Percentiles rank a stretch among this genome's conserved stretches.
phyloP scores from a whole-genome alignment of 1,140 invertebrate genomes.

The Magallana angulata region DNA sequence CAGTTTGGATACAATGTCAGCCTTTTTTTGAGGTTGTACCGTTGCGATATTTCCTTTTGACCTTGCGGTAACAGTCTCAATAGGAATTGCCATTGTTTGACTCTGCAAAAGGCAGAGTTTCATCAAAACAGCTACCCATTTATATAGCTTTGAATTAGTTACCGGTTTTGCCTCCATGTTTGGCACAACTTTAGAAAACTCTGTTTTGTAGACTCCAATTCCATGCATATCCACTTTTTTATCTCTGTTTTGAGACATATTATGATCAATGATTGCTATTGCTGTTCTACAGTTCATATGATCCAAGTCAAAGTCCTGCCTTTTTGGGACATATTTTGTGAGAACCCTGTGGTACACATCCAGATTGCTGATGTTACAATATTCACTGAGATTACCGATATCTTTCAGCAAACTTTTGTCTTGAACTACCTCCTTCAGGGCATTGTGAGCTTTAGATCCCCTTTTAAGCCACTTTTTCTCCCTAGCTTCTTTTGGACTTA shows the following conservation, averaged over 20 bases:
- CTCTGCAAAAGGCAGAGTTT: constrained; percentile 41
- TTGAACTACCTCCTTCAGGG: constrained; percentile 41
- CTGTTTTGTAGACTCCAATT: constrained; percentile 20
- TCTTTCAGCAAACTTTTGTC: constrained; percentile 36
- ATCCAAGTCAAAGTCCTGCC: constrained; percentile 50
- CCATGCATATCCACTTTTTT: constrained; percentile 35
- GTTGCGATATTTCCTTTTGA: constrained; percentile 38
- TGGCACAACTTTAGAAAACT: constrained; percentile 26
- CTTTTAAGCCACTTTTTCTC: constrained; percentile 41
- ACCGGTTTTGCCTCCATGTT: constrained; percentile 40
- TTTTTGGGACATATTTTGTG: constrained; percentile 47
- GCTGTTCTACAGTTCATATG: constrained; percentile 45
- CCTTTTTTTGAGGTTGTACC: not conserved
- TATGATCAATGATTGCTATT: constrained; percentile 45
- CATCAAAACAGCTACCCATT: constrained; percentile 33
- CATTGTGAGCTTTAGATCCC: constrained; percentile 44
- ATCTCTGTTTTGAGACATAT: constrained; percentile 45
- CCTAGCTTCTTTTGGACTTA: not conserved
- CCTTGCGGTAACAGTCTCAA: not conserved
- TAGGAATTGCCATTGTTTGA: not conserved
- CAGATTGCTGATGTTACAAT: constrained; percentile 47
- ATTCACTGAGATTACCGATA: constrained; percentile 32
- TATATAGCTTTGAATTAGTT: constrained; percentile 15
- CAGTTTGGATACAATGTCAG: constrained; percentile 41
- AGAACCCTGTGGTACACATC: constrained; percentile 44